phyloP scores from a whole-genome alignment of 2,113 vertebrate genomes.

The Lepidothrix coronata region DNA sequence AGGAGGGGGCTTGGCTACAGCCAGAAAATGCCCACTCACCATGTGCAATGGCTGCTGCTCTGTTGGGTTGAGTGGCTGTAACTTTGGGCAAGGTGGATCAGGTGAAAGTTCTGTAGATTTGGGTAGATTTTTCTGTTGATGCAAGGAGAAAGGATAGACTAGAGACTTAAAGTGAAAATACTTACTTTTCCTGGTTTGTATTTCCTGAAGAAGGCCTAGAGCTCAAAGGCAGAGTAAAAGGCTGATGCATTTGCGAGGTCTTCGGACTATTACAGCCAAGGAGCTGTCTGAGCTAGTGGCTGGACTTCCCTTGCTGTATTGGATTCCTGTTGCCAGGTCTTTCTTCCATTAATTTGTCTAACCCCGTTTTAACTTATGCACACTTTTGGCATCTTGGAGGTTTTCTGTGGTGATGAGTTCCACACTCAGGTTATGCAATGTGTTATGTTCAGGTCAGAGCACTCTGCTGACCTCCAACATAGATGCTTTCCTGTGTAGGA shows the following conservation, averaged over 20 bases:
- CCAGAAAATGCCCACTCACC: background rate
- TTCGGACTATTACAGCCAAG: background rate
- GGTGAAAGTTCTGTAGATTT: background rate
- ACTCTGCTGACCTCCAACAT: background rate
- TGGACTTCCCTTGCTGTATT: background rate
- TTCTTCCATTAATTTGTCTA: background rate
- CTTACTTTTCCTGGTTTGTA: background rate
- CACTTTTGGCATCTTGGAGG: rapidly evolving
- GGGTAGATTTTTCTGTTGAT: background rate
- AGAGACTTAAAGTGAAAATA: background rate
- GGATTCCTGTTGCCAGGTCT: background rate
- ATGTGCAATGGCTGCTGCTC: background rate
- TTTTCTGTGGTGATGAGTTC: background rate
- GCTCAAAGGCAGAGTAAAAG: background rate
- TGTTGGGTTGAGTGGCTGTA: background rate
- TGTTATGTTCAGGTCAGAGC: background rate
- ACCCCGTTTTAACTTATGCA: background rate
- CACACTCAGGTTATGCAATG: background rate
- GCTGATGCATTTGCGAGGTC: background rate
- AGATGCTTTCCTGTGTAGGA: background rate
- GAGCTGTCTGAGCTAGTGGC: background rate
- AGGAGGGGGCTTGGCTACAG: background rate
- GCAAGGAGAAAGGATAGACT: background rate
- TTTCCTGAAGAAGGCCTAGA: background rate
- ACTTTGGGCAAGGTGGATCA: background rate